phyloP scores from a whole-genome alignment of 1,140 invertebrate species.

The Coelopa frigida region DNA sequence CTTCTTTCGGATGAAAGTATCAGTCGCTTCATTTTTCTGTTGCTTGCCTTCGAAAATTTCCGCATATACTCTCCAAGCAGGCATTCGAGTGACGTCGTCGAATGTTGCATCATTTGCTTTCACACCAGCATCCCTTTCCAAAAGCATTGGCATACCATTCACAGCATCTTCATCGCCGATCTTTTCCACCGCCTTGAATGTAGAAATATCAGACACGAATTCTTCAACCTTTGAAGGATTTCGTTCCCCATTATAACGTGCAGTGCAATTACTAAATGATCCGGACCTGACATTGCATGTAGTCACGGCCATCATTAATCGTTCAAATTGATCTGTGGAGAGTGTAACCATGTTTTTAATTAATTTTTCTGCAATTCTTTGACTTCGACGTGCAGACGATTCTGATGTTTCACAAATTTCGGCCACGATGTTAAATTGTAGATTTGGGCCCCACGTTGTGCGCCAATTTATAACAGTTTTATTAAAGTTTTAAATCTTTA shows the following conservation, averaged over 20 bases:
- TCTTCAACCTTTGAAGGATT: constrained; percentile 14
- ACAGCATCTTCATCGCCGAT: constrained; percentile 21
- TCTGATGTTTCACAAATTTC: no score
- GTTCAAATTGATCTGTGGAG: constrained; percentile 1
- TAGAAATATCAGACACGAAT: constrained; percentile 18
- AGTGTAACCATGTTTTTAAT: constrained; percentile 1
- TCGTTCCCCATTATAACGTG: constrained; percentile 13
- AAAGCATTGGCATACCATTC: constrained; percentile 20
- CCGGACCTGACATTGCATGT: constrained; percentile 3
- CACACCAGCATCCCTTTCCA: constrained; percentile 10
- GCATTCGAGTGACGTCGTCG: constrained; percentile 10
- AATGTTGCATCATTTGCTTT: constrained; percentile 6
- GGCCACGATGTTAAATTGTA: no score
- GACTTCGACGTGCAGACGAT: no score
- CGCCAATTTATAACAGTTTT: no score
- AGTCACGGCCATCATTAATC: background rate
- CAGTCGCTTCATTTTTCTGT: constrained; percentile 7
- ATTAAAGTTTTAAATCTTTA: no score
- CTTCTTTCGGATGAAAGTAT: constrained; percentile 11
- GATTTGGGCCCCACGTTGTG: no score
- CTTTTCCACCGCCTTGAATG: constrained; percentile 15
- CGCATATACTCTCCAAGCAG: constrained; percentile 12
- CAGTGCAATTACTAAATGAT: constrained; percentile 12
- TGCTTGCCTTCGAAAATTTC: constrained; percentile 13
- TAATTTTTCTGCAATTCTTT: constrained; percentile 1